Conservation (phyloP, 2,888 invertebrate genomes). For the Tortricodes alternella region DNA sequence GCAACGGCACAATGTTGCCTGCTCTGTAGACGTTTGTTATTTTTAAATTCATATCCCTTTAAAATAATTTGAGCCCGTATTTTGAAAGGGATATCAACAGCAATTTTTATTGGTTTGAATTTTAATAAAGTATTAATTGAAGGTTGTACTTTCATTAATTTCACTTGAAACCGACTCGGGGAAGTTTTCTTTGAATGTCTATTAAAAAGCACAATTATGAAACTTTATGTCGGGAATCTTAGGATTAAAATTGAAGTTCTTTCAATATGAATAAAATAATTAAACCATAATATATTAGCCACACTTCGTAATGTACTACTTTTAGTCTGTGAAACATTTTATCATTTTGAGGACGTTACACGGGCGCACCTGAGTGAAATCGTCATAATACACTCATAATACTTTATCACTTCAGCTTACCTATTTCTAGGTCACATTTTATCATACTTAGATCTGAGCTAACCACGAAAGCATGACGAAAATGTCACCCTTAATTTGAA, state of each 20-base stretch:
- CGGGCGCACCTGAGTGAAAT: background rate
- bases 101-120: slow-evolving; percentile 39
- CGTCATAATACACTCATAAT: slow-evolving; percentile 4
- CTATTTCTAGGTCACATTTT: slow-evolving; percentile 20
- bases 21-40: slow-evolving; percentile 33
- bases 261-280: too few relatives aligned
- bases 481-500: too few relatives aligned
- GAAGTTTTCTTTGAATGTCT: background rate
- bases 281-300: too few relatives aligned
- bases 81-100: slow-evolving; percentile 75
- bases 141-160: slow-evolving; percentile 32
- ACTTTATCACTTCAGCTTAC: slow-evolving; percentile 6
- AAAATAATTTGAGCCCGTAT: slow-evolving; percentile 81
- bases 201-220: too few relatives aligned
- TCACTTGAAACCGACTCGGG: background rate
- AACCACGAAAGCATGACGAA: slow-evolving; percentile 9
- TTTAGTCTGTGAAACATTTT: background rate
- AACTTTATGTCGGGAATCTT: too few relatives aligned
- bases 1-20: slow-evolving; percentile 2
- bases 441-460: slow-evolving; percentile 13
- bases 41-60: slow-evolving; percentile 71
- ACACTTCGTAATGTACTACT: too few relatives aligned
- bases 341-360: background rate
- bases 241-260: too few relatives aligned
- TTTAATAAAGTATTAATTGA: slow-evolving; percentile 52